These are phyloP conservation scores for Leptonema lineaticorne DNA, from an alignment of 1,140 invertebrate species.

Conservation along the genomic window DNA sequence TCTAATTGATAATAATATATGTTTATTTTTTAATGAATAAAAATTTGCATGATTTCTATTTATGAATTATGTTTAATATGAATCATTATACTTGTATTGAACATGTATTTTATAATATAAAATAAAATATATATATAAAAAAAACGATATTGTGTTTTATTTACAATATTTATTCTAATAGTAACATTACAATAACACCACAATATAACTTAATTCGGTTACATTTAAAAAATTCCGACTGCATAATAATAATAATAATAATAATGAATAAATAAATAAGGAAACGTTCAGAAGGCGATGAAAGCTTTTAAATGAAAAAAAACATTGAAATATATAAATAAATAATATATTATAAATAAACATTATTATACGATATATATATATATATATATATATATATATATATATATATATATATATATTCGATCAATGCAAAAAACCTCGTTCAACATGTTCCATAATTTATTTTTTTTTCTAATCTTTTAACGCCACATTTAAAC, in stretches of 20 bases:
- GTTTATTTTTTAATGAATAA: background rate
- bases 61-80: background rate
- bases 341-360: background rate
- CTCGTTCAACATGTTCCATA: background rate
- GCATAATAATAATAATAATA: background rate
- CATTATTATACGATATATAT: background rate
- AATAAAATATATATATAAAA: too few relatives aligned
- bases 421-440: too few relatives aligned
- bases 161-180: constrained; percentile 26
- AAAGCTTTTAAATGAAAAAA: background rate
- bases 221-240: constrained; percentile 20
- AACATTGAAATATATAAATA: background rate
- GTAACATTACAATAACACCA: constrained; percentile 28
- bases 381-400: background rate
- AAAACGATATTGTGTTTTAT: constrained; percentile 13
- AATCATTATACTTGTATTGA: too few relatives aligned
- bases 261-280: background rate
- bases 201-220: constrained; percentile 29
- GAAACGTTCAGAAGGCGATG: background rate
- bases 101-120: too few relatives aligned
- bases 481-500: constrained; percentile 26
- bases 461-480: constrained; percentile 18
- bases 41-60: background rate
- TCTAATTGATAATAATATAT: background rate
- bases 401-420: background rate